Evolutionary conservation across 2,113 vertebrate genomes (phyloP).

Genomic region (Muntiacus muntjak): DNA sequence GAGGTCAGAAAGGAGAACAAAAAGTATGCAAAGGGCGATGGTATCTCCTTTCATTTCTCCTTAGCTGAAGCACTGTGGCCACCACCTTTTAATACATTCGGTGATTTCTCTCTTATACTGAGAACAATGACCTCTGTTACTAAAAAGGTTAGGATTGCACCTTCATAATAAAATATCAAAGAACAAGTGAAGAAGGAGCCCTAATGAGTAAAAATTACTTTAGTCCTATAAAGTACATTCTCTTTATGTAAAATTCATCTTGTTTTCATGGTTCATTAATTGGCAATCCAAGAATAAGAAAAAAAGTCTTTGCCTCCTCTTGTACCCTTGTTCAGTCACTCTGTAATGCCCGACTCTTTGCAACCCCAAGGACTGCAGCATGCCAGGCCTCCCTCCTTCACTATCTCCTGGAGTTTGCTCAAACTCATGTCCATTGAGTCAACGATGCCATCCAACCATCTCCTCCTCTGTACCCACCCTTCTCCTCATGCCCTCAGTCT

Average conservation of each 20-base stretch:
- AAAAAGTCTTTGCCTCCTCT: neutral
- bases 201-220: neutral
- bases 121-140: neutral
- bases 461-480: neutral
- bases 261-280: neutral
- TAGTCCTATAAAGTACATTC: neutral
- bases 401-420: neutral
- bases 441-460: neutral
- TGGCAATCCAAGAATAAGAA: neutral
- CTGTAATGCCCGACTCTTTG: neutral
- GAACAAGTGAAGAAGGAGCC: neutral
- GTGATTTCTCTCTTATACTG: neutral
- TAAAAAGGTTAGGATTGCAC: neutral
- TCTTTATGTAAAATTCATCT: neutral
- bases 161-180: neutral
- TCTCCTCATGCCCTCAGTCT: neutral
- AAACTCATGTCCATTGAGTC: neutral
- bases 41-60: neutral
- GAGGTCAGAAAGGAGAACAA: neutral
- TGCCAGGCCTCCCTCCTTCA: neutral
- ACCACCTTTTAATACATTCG: neutral
- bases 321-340: neutral
- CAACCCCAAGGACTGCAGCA: neutral
- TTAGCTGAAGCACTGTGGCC: neutral
- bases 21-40: neutral